Base-by-base conservation (phyloP, 2,888 invertebrate genomes). In the Ischnura elegans region DNA sequence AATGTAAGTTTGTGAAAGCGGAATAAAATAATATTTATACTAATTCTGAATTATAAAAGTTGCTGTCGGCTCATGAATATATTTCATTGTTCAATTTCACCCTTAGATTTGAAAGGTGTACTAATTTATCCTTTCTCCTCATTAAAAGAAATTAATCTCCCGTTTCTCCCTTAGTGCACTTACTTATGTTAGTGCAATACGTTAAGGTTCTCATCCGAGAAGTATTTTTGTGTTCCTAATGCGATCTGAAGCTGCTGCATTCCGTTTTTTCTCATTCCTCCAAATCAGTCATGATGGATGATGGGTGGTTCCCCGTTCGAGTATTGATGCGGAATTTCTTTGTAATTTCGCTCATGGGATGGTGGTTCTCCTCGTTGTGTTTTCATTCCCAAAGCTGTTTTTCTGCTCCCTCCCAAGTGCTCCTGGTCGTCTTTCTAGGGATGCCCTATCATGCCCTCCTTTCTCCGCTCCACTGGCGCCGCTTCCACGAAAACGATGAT, bases 271-370 rank as follows among this genome's bases (percentile, higher is more conserved):
- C n/a, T n/a, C n/a, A n/a, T n/a, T 76, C 8, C 76, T 36, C 76
- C 76, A 36, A 76, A 76, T 76, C 76, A 76, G 36, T 76, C 13
- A 36, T 76, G 76, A 76, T 76, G 76, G 76, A 76, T 76, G 76
- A 76, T 76, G 76, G 36, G 29, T 16, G 76, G 36, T 76, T 36
- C 36, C 76, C 36, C 29, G 36, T 76, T 13, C 51, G 76, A 36
- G 36, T 36, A 29, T 36, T 36, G 76, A 76, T 76, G 76, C 25
- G 76, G 36, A 36, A 76, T 76, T 76, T 76, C 76, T 76, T 76
- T 76, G 76, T 36, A 76, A 76, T 76, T 36, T 36, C 10, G 13
- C 76, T 29, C 29, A 36, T 36, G 76, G 76, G 76, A 76, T 76
- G 76, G 36, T 76, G 76, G 76, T 76, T 76, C 36, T 76, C 76